Conservation (phyloP, 2,797 vertebrate genomes). For the Microctenopoma stevenorrisi region DNA sequence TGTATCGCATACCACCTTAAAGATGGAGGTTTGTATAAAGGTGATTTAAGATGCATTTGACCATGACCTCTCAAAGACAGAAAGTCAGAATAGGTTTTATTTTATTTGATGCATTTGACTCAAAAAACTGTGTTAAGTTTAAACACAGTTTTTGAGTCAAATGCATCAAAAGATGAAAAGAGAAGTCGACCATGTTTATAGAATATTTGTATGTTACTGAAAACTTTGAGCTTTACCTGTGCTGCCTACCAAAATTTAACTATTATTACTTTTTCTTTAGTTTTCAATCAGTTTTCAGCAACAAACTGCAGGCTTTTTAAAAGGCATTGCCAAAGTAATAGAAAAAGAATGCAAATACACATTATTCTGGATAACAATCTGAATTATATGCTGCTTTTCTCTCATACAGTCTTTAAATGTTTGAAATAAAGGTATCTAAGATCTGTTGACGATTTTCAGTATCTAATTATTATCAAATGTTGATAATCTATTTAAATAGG, state of each 20-base stretch:
- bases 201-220: constrained; percentile 40
- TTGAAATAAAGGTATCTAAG: too few species aligned
- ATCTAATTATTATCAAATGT: too few species aligned
- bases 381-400: too few species aligned
- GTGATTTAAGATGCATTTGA: constrained; percentile 43
- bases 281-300: not conserved
- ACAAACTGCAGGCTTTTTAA: not conserved
- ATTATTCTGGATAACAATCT: too few species aligned
- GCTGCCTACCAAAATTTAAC: too few species aligned
- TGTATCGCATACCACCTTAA: not conserved
- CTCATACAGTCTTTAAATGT: too few species aligned
- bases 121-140: constrained; percentile 35
- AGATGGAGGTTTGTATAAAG: not conserved
- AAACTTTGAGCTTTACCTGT: constrained; percentile 46
- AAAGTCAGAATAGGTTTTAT: constrained; percentile 23
- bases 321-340: too few species aligned
- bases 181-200: constrained; percentile 47
- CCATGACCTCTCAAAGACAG: constrained; percentile 45
- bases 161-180: constrained; percentile 59
- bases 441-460: not conserved
- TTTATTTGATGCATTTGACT: constrained; percentile 41
- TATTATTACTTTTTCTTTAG: too few species aligned
- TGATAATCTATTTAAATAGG: not conserved
- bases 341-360: too few species aligned
- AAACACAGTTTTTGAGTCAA: too few species aligned